Evolutionary conservation across 2,113 vertebrate species (phyloP), one percentile per base, ranked within the genome.

Genomic region (Coturnix japonica): DNA sequence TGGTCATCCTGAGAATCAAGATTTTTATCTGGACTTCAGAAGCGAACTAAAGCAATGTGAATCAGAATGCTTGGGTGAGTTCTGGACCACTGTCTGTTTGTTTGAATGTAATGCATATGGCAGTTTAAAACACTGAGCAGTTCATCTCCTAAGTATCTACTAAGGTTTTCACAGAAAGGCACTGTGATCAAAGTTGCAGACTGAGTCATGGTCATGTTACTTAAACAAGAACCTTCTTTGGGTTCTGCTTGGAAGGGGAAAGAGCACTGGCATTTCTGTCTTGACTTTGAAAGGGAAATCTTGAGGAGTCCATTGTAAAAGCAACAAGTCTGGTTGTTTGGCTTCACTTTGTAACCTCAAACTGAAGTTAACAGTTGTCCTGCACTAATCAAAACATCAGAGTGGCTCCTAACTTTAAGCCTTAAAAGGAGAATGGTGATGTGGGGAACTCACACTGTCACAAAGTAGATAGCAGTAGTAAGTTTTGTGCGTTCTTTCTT

Each of bases 151-250:
- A 85, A 30, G 10, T 81, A 60, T 88, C 91, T 92, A 72, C 28
- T 69, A 49, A 72, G 46, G 20, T 84, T 63, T 93, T 49, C 73
- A 66, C 59, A 86, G 57, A 90, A 88, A 78, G n/a, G 47, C 56
- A 66, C 37, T 56, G 53, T 46, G 69, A 81, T 93, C 74, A 60
- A 43, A 83, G 72, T 44, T 86, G 44, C 69, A 86, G n/a, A 57
- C 37, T 91, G 83, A 93, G 43, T 95, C 70, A 74, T 16, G 21
- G 54, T 84, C 70, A 64, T 73, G 65, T 79, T 92, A 81, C 70
- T 79, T 83, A 91, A 88, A 86, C 30, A 69, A 90, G 54, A 87
- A 64, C 43, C 43, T 94, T 89, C 66, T 91, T 92, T 95, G 88
- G 25, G 31, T 90, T 93, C 72, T 94, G 26, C 44, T 79, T 82